Base-by-base conservation (phyloP, 2,797 vertebrate genomes). In the Hypotaenidia philippensis region DNA sequence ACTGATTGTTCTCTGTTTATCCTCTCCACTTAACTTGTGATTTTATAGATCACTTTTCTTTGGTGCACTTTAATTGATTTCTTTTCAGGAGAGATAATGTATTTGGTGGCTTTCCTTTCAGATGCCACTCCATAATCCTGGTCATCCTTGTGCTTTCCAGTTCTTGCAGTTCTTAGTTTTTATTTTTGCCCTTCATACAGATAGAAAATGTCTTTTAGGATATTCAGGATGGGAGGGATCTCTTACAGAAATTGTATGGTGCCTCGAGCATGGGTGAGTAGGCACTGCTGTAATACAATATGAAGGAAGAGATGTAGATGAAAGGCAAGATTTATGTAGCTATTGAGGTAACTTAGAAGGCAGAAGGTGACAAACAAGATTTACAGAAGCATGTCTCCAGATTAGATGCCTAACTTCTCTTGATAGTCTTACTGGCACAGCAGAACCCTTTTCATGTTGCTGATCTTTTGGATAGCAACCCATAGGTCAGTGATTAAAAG, bases 261-360 rank as follows among this genome's bases (percentile, higher is more conserved):
- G 60, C 25, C 75, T 90, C 0, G 0, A 89, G 34, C 52, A 44
- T 32, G 53, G 56, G 2, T 75, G 86, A 93, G 36, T 83, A 75
- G 75, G 27, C 87, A 68, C 45, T 85, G 78, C 52, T 77, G 32
- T 80, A 91, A 90, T 41, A 85, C 40, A 93, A 59, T 59, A 29
- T 49, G 70, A 90, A 70, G 40, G 56, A 84, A 93, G 21, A 95
- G 7, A 40, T 63, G 50, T 66, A 82, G 79, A 94, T 85, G 91
- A 89, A 89, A 93, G 57, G 75, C n/a, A 80, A 93, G 79, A 92
- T 87, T 85, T 94, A 80, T 83, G 59, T 53, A 71, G 47, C 50
- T 88, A 25, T 57, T 85, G 59, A 78, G 55, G 57, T 78, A 69
- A 34, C 27, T 87, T 52, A 61, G 55, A 89, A 95, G 44, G 38